Conservation (phyloP, 2,888 invertebrate genomes). For the Tetrapedia diversipes region DNA sequence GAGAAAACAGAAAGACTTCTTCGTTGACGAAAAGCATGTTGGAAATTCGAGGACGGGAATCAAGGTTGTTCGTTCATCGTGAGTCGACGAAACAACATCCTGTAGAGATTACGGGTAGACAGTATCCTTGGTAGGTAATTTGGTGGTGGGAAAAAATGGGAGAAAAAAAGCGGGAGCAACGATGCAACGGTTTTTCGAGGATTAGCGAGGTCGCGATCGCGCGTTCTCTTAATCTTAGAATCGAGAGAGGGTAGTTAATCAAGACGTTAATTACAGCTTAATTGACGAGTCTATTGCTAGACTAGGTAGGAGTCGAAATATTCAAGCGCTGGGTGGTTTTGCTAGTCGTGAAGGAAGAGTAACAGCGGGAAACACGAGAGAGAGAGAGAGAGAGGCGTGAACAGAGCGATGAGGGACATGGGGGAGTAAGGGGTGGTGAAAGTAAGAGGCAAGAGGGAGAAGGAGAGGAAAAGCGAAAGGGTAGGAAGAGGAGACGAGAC, state of each 20-base stretch:
- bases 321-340: slow-evolving; percentile 60
- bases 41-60: not conserved
- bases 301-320: slow-evolving; percentile 64
- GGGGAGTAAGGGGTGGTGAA: slow-evolving; percentile 20
- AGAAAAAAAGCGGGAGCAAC: not conserved
- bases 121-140: not conserved
- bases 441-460: slow-evolving; percentile 45
- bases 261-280: slow-evolving; percentile 62
- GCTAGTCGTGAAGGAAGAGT: slow-evolving; percentile 47
- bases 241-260: slow-evolving; percentile 62
- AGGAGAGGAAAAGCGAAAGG: slow-evolving; percentile 29
- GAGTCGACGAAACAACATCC: not conserved
- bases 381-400: not conserved
- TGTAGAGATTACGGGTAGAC: not conserved
- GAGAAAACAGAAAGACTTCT: too few relatives aligned
- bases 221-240: slow-evolving; percentile 43
- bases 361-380: slow-evolving; percentile 3
- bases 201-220: slow-evolving; percentile 37
- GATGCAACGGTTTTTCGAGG: not conserved
- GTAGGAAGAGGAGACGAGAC: slow-evolving; percentile 50
- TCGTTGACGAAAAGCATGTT: too few relatives aligned
- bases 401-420: slow-evolving; percentile 14
- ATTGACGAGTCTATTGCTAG: slow-evolving; percentile 63
- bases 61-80: not conserved
- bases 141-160: not conserved